Evolutionary conservation across 1,140 invertebrate species (phyloP).

Genomic region (Drosophila biarmipes): DNA sequence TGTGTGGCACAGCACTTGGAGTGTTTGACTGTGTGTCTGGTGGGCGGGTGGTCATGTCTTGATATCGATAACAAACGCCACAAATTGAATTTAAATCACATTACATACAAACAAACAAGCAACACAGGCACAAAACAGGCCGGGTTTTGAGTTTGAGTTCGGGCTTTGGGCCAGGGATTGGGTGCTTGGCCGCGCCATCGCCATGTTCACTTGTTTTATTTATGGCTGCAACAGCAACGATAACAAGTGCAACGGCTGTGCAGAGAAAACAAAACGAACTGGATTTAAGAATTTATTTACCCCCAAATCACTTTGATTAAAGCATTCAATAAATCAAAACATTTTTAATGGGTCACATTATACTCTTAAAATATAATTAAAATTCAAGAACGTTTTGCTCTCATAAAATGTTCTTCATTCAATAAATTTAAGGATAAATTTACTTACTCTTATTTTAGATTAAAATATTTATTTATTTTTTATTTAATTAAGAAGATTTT

Average conservation of each 20-base stretch:
- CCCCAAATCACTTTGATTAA: too few species aligned
- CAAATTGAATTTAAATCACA: conserved; percentile 82
- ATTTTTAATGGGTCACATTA: too few species aligned
- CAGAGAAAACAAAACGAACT: not conserved
- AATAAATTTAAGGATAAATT: not conserved
- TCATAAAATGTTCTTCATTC: not conserved
- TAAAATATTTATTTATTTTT: not conserved
- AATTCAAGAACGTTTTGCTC: not conserved
- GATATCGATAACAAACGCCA: conserved; percentile 80
- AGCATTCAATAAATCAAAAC: too few species aligned
- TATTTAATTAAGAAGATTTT: too few species aligned
- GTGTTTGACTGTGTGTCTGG: conserved; percentile 14
- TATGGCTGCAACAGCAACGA: conserved; percentile 57
- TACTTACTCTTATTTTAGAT: not conserved
- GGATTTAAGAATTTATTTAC: not conserved
- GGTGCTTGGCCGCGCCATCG: conserved; percentile 40
- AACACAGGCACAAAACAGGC: conserved; percentile 26
- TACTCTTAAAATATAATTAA: too few species aligned
- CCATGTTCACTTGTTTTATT: conserved; percentile 73
- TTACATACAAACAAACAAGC: conserved; percentile 60
- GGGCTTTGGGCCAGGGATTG: conserved; percentile 19
- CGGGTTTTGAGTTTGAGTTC: conserved; percentile 8
- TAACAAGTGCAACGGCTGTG: conserved; percentile 18
- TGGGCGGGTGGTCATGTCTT: conserved; percentile 54
- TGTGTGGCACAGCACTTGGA: conserved; percentile 9